Conservation (phyloP, 2,113 vertebrate species). For the Rhineura floridana region DNA sequence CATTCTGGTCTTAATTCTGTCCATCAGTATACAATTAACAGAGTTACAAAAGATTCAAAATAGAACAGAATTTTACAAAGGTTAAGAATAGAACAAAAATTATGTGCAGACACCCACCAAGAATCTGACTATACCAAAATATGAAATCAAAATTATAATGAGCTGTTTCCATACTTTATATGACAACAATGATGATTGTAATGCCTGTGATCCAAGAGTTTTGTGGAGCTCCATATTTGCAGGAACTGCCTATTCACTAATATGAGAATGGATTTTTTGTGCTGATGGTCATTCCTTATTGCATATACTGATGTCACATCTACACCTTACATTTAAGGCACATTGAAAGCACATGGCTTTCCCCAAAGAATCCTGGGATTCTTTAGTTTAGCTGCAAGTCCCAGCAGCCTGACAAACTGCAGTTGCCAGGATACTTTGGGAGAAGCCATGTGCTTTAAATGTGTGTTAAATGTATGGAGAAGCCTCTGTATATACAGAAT, state of each 20-base stretch:
- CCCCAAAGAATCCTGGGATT: too few species aligned
- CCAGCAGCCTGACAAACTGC: too few species aligned
- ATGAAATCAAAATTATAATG: neutral
- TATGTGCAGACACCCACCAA: neutral
- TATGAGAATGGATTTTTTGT: neutral
- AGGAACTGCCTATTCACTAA: neutral
- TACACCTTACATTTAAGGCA: too few species aligned
- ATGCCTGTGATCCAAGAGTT: neutral
- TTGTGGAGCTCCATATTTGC: neutral
- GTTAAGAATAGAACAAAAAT: neutral
- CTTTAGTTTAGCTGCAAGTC: too few species aligned
- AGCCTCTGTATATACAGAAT: neutral
- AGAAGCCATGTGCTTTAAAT: too few species aligned
- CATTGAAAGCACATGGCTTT: too few species aligned
- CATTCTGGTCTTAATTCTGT: neutral
- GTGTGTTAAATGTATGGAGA: too few species aligned
- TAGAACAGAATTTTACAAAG: neutral
- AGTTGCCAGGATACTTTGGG: too few species aligned
- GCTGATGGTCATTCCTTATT: neutral
- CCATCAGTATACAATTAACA: neutral
- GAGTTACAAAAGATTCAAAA: neutral
- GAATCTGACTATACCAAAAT: neutral
- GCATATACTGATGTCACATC: neutral
- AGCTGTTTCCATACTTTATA: neutral
- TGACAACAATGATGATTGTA: neutral